Conservation (phyloP, 2,797 vertebrate genomes). For the Artibeus jamaicensis region DNA sequence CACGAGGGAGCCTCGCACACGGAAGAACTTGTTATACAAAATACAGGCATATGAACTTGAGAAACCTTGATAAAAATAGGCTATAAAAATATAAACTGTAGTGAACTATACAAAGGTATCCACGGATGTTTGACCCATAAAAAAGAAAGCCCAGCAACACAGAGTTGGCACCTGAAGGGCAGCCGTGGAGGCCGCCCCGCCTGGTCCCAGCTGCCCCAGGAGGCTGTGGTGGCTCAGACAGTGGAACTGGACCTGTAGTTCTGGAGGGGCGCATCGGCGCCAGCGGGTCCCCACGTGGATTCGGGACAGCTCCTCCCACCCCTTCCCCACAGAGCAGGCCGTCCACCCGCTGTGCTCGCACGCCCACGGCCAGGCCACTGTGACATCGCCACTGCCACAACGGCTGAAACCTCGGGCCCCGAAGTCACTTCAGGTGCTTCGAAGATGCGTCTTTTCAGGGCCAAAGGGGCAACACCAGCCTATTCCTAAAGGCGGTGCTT, state of each 20-base stretch:
- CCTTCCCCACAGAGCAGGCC: not conserved
- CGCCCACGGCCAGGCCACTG: not conserved
- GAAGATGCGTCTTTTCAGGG: not conserved
- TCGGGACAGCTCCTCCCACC: not conserved
- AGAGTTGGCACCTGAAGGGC: not conserved
- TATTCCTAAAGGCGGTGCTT: not conserved
- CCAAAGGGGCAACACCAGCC: not conserved
- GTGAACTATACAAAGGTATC: constrained; percentile 54
- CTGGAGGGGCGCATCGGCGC: not conserved
- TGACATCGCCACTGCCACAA: too few species aligned
- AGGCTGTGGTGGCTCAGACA: too few species aligned
- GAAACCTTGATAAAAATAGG: constrained; percentile 62
- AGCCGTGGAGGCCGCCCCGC: not conserved
- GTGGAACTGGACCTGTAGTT: not conserved
- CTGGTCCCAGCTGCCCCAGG: too few species aligned
- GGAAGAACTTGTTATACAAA: constrained; percentile 42
- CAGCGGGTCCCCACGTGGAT: not conserved
- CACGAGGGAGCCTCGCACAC: not conserved
- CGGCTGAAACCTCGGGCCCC: too few species aligned
- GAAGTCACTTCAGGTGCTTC: not conserved
- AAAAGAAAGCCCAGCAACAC: not conserved
- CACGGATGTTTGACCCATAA: not conserved
- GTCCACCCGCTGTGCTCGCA: not conserved
- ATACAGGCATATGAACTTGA: not conserved
- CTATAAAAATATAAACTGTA: constrained; percentile 75